Conservation (phyloP, 2,888 invertebrate genomes). For the Lycia hirtaria region DNA sequence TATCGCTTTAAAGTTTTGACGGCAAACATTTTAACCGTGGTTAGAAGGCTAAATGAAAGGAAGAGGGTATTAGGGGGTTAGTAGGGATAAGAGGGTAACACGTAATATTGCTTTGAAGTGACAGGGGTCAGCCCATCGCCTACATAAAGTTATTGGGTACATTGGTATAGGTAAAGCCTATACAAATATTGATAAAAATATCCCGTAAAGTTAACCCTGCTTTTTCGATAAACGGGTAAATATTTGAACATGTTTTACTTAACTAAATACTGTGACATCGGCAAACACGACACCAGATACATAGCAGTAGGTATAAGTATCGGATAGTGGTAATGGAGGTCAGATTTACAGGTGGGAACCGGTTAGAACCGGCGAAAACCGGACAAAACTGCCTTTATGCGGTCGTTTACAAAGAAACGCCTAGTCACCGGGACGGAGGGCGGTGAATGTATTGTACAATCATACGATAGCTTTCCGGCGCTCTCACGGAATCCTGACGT, state of each 20-base stretch:
- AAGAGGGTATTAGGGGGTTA: no score
- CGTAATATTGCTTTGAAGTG: no score
- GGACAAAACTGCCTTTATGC: slow-evolving; percentile 18
- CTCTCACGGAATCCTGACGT: background rate
- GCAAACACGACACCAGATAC: background rate
- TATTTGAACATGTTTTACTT: background rate
- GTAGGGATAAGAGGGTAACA: no score
- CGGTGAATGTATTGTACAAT: slow-evolving; percentile 18
- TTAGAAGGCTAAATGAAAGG: no score
- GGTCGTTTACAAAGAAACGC: slow-evolving; percentile 17
- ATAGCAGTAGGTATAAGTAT: background rate
- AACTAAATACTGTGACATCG: background rate
- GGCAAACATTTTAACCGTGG: no score
- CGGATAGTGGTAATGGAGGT: slow-evolving; percentile 21
- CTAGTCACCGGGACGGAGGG: slow-evolving; percentile 15
- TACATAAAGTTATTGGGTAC: no score
- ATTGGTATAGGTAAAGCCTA: no score
- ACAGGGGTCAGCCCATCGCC: no score
- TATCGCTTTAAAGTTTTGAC: no score
- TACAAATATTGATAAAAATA: no score
- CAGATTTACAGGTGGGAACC: slow-evolving; percentile 17
- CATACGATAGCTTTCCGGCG: slow-evolving; percentile 10
- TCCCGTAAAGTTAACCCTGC: no score
- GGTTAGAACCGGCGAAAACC: slow-evolving; percentile 9
- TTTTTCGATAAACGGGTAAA: no score